Conservation (phyloP, 2,113 vertebrate species). For the Xiphophorus couchianus region DNA sequence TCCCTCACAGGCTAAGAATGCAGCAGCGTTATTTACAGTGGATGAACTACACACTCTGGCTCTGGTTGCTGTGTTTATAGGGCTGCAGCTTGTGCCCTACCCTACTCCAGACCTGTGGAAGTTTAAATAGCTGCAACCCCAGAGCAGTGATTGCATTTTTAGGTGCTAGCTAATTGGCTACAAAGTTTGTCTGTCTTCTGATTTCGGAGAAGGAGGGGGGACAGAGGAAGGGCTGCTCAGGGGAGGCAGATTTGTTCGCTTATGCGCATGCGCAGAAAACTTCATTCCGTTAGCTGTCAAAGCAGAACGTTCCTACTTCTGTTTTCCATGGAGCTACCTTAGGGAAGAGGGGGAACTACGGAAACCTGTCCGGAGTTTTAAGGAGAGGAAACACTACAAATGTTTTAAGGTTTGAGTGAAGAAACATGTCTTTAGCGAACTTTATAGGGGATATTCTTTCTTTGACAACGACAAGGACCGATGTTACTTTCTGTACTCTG, state of each 20-base stretch:
- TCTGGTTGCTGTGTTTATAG: conserved; percentile 40
- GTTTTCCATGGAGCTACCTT: not conserved
- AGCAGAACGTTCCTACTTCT: conserved; percentile 24
- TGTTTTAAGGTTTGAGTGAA: not conserved
- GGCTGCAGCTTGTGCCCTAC: conserved; percentile 10
- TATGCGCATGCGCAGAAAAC: conserved; percentile 66
- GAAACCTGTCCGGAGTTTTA: not conserved
- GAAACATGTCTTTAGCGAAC: not conserved
- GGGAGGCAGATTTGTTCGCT: conserved; percentile 1
- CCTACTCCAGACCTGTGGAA: conserved; percentile 23
- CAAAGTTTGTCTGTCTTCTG: conserved; percentile 21
- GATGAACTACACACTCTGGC: conserved; percentile 38
- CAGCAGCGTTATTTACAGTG: conserved; percentile 72
- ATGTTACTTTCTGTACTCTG: not conserved
- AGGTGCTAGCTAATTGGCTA: conserved; percentile 18
- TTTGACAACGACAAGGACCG: conserved; percentile 6
- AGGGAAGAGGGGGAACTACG: not conserved
- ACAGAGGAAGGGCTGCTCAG: no score
- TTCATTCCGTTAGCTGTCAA: conserved; percentile 74
- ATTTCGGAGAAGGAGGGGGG: not conserved
- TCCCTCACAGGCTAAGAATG: conserved; percentile 57
- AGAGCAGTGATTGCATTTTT: not conserved
- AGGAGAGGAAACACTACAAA: not conserved
- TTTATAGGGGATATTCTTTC: not conserved
- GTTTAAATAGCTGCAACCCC: conserved; percentile 40